A percentile compares a stretch with the other conserved stretches of the same genome.
Evolutionary conservation across 1,140 invertebrate species (phyloP).

Genomic region (Platyura marginata): DNA sequence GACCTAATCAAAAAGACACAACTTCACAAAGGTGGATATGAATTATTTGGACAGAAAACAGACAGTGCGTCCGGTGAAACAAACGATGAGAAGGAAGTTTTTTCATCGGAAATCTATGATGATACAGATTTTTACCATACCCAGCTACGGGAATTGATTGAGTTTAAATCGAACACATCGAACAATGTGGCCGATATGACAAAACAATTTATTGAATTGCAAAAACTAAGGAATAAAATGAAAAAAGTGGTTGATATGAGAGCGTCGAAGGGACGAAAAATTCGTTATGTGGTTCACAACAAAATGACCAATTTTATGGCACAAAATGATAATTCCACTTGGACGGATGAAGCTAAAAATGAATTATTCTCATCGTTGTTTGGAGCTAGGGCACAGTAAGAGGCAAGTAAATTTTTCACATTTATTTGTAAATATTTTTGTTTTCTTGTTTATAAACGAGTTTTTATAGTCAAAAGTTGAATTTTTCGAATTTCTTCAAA

Average conservation of each 20-base stretch:
- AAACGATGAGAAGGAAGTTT: slow-evolving; percentile 18
- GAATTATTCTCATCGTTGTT: slow-evolving; percentile 73
- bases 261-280: slow-evolving; percentile 79
- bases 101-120: slow-evolving; percentile 79
- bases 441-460: no score
- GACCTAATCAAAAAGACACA: slow-evolving; percentile 67
- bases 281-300: slow-evolving; percentile 77
- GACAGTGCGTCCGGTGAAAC: slow-evolving; percentile 12
- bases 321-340: slow-evolving; percentile 44
- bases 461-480: no score
- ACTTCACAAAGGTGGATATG: slow-evolving; percentile 53
- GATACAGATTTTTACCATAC: slow-evolving; percentile 96
- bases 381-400: no score
- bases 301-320: slow-evolving; percentile 92
- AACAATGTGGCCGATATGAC: slow-evolving; percentile 64
- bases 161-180: slow-evolving; percentile 66
- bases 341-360: slow-evolving; percentile 58
- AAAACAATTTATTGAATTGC: slow-evolving; percentile 75
- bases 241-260: slow-evolving; percentile 79
- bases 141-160: slow-evolving; percentile 76
- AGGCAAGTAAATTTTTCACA: no score
- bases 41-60: slow-evolving; percentile 36
- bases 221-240: slow-evolving; percentile 76
- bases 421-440: no score
- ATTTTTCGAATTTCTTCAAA: no score